Base-by-base conservation (phyloP, 2,888 invertebrate genomes). In the Drosophila mayaguana region DNA sequence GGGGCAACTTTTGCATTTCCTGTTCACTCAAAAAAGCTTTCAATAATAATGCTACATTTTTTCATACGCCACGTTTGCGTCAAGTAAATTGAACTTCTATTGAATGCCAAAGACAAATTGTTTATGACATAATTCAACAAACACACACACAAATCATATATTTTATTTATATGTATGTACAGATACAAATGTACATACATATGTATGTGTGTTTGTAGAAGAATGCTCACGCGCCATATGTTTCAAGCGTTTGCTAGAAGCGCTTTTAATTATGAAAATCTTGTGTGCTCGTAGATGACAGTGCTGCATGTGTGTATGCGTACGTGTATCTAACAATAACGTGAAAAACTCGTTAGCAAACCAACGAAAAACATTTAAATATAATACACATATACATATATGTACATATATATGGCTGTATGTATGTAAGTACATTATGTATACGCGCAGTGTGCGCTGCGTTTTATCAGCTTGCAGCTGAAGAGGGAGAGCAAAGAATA, bases 301-400 rank as follows among this genome's bases (percentile, higher is more conserved):
- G 42, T 60, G 38, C 20, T 60, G 28, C 16, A 20, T 54, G 36
- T 45, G 48, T 38, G 20, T n/a, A 28, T 53, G 28, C 18, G 50
- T 48, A 20, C 34, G 43, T 53, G 25, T 43, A 40, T 56, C 42
- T 28, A 59, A 81, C 70, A 72, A 84, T 72, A 81, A 84, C 78
- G 74, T 84, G 82, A 84, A 85, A 85, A 89, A 86, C 84, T 84
- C 76, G 78, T 79, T 90, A 70, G 66, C 82, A 85, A 85, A 83
- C 83, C 66, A 73, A 64, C 66, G 67, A 73, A 80, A 76, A 73
- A 66, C 62, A 81, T 85, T 88, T 77, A 84, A 78, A 88, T 81
- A 73, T 71, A 73, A 69, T 73, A 72, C 73, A 69, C 68, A 34
- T 8, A 77, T 12, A 34, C 5, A 36, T 6, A 25, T 32, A 6